phyloP scores from a whole-genome alignment of 2,113 vertebrate species.

The Loxodonta africana region DNA sequence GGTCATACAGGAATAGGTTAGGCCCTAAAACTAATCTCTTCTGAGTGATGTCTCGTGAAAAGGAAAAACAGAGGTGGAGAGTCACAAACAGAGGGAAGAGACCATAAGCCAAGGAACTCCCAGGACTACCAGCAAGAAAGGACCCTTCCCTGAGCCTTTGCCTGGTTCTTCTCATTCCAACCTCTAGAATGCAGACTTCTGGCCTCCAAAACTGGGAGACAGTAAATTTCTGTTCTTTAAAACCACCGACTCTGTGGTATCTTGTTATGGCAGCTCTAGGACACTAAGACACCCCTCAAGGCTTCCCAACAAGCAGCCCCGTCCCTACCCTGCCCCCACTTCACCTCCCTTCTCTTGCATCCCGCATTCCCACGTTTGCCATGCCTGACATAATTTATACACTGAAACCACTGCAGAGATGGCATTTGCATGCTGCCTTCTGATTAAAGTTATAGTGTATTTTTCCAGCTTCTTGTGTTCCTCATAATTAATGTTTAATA shows the following conservation, averaged over 20 bases:
- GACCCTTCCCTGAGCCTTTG: neutral
- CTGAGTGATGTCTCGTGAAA: neutral
- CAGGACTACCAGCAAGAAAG: neutral
- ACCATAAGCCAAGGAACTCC: no score
- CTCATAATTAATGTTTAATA: conserved; percentile 43
- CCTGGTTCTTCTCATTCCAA: neutral
- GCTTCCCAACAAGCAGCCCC: rapidly evolving
- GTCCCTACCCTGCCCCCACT: rapidly evolving
- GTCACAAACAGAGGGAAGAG: no score
- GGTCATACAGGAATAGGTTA: no score
- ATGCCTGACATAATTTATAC: rapidly evolving
- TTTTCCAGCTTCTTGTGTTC: neutral
- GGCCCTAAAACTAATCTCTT: neutral
- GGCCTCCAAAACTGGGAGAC: neutral
- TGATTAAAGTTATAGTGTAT: neutral
- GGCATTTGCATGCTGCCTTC: neutral
- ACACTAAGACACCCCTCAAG: neutral
- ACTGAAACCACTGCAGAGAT: neutral
- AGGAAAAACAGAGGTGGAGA: no score
- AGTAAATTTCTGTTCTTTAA: no score
- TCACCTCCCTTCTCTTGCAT: rapidly evolving
- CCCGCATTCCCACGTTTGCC: rapidly evolving
- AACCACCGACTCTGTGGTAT: no score
- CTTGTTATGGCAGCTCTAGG: no score
- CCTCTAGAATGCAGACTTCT: neutral